Base-by-base conservation (phyloP, 2,797 vertebrate species). In the Dromococcyx pavoninus region DNA sequence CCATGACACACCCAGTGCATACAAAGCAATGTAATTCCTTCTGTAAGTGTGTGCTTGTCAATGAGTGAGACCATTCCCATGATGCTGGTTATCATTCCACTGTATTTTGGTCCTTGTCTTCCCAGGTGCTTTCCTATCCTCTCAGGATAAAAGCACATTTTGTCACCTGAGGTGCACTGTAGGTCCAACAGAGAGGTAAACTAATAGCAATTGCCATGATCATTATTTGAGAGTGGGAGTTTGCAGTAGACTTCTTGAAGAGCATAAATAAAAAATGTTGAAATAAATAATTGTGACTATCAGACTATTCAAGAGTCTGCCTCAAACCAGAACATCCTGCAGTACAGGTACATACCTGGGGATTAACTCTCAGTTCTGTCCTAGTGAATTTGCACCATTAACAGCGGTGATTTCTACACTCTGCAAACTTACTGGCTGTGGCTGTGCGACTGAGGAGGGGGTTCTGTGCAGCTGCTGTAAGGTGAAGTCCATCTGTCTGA, bases 391-490 rank as follows among this genome's bases (percentile, higher is more conserved):
- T 60, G 65, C 73, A 46, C 61, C 30, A 17, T 92, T 37, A 97
- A 72, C 43, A 97, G 53, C 96, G 98, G 22, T 93, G 94, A 19
- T 88, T 97, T 41, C 97, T 96, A 84, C 92, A 91, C 46, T 92
- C 96, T 13, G 96, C 54, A 8, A 94, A 61, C 79, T 95, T 90
- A 23, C 92, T 75, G 60, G 96, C 65, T 2, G 97, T 8, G 5
- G 94, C 92, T 0, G 96, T 91, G 27, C 95, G 97, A 91, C 16
- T 50, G 51, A 93, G 96, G 8, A 93, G 82, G 54, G 97, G 43
- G 2, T 88, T 4, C 4, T 88, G 91, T 48, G 93, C 35, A 7
- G 85, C 41, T 5, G 95, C 65, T 30, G 91, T 19, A 1, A 89
- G 74, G 32, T 58, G 88, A 10, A 87, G 22, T 7, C 76, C 54